Base-by-base conservation (phyloP, 64 coral and sea anemone genomes). In the Actinia equina region DNA sequence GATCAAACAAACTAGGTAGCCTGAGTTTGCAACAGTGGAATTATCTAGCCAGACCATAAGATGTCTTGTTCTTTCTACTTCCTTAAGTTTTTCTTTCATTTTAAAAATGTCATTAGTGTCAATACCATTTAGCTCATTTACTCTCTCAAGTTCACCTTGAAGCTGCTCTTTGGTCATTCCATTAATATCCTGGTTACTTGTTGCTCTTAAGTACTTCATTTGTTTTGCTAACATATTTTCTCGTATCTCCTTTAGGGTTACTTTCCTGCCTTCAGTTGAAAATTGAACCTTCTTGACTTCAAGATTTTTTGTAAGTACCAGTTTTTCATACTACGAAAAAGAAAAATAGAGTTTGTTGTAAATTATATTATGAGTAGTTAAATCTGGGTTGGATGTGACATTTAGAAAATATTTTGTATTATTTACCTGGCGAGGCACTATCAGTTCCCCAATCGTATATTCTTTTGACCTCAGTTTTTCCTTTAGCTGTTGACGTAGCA, bases 11-110 rank as follows among this genome's bases (percentile, higher is more conserved):
- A 89, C 86, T 53, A 93, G 20, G 18, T 93, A 89, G 26, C 91
- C 87, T 70, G 77, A 77, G 22, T 93, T 93, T 22, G 91, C 91
- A 9, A 93, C 87, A 43, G 91, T 85, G 13, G 91, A 93, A 15
- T 45, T 88, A 45, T 93, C 91, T 67, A 82, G n/a, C 86, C 91
- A 93, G 2, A 93, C 67, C 46, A 93, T 17, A 7, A 93, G 22
- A 49, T 49, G 46, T 49, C 46, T 49, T 49, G 46, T 49, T 49
- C 46, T 49, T 49, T 49, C 46, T 49, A 49, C 46, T 49, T 80
- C 42, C 78, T 80, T 88, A 12, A 88, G 71, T 41, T 79, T 88
- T 41, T 77, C 70, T 37, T 43, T 88, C 86, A 88, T 78, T 86
- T 43, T 13, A 17, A 64, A 43, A 70, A 30, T 45, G 43, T 65